Evolutionary conservation across 23 tunicate genomes (phyloP), one percentile per base, ranked within the genome.

Genomic region (Halocynthia roretzi): DNA sequence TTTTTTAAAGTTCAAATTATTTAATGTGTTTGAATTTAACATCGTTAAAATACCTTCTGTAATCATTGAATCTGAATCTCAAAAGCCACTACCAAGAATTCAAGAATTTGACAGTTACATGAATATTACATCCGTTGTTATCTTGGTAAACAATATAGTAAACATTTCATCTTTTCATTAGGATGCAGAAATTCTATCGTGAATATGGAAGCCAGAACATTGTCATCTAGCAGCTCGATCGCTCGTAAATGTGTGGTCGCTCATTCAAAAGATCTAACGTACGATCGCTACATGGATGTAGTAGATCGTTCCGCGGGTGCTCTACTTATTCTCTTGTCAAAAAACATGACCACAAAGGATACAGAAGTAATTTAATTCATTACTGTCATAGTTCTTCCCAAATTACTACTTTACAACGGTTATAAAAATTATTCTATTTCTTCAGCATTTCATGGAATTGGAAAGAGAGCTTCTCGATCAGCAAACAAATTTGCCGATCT

Each of bases 171-270:
- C 15, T 78, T 31, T 31, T 31, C 44, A 31, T 66, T 22, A 92
- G 98, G 98, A 62, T 86, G 91, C 44, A 76, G 82, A 51, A 82
- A 85, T 74, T 72, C 93, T 6, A 53, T 80, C 40, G 83, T 92
- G 5, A 86, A 78, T 78, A 76, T 90, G 20, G 98, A 92, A 83
- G 92, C 92, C 6, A 61, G 98, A 50, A 86, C 90, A 7, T 53
- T 92, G 7, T 80, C 90, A 31, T 92, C 98, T 9, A 65, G 60
- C 9, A 74, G 83, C 19, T 82, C 87, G 6, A 14, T 78, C 21
- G 79, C 85, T 31, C 71, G 98, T 6, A 86, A 86, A 78, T 92
- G 92, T 82, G 92, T 92, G 44, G 68, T 92, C 50, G 71, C 83
- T 0, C 78, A 77, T 6, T 68, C 98, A 0, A 68, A 65, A 22